Evolutionary conservation across 2,113 vertebrate species (phyloP), one percentile per base, ranked within the genome.

Genomic region (Arenaria interpres): DNA sequence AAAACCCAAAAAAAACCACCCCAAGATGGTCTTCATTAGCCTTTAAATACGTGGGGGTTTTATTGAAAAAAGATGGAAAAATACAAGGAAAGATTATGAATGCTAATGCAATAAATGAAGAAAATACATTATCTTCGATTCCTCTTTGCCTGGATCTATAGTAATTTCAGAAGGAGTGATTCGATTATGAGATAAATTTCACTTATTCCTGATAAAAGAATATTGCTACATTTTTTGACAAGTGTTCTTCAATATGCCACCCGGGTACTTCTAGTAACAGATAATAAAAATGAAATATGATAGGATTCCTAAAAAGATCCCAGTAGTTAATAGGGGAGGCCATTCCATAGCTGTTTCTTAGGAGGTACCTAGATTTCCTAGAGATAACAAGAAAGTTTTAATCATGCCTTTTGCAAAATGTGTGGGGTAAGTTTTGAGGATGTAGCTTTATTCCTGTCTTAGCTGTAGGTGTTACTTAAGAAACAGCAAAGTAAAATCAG

Each of bases 161-260:
- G 93, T 95, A 95, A 91, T 97, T 98, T 98, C 85, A 93, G 81
- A 88, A 89, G 90, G 43, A 75, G 32, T 39, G n/a, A 96, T 69
- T 59, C 18, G 39, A 53, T 93, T 96, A 85, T 90, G 93, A 94
- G 89, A 93, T 96, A 97, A 94, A 96, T 90, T 96, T 95, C 76
- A 97, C 96, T 97, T 98, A 82, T 95, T 97, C 85, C 77, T 75
- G 92, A 92, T 95, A 97, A 90, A 96, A 97, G 86, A 97, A 96
- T 56, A 97, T 81, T 59, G 77, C 71, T 89, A 94, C 91, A 83
- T 77, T 97, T 97, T 97, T 92, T 96, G 92, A 97, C 94, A 96
- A 91, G 33, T 91, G 66, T 92, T 97, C 64, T 93, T 96, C 96
- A 97, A 90, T 91, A 93, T 91, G 63, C 77, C 94, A 95, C 95